Evolutionary conservation across 1,140 invertebrate genomes (phyloP).

Genomic region (Pachyrhynchus sulphureomaculatus): DNA sequence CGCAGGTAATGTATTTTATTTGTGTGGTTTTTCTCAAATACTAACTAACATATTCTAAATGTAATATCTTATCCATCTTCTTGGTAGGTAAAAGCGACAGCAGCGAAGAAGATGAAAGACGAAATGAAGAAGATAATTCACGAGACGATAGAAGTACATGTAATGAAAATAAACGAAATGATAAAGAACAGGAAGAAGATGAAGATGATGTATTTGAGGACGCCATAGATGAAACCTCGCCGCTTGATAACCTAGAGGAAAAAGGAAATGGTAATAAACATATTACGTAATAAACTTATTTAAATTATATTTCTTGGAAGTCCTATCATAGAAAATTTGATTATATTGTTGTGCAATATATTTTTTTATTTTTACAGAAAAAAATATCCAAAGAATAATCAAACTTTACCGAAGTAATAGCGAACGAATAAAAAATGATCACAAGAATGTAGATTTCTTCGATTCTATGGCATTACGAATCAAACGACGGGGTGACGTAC

Average conservation of each 20-base stretch:
- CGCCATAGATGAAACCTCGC: constrained; percentile 20
- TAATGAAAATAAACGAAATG: neutral
- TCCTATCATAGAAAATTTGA: too few species aligned
- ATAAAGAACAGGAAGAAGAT: constrained; percentile 1
- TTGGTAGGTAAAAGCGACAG: constrained; percentile 12
- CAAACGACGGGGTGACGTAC: constrained; percentile 61
- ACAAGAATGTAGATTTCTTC: constrained; percentile 56
- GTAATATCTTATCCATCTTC: too few species aligned
- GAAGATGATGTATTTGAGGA: constrained; percentile 34
- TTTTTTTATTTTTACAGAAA: neutral
- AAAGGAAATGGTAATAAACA: neutral
- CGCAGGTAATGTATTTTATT: constrained; percentile 15
- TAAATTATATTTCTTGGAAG: too few species aligned
- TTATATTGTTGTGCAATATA: neutral
- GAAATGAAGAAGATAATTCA: neutral
- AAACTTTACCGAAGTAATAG: constrained; percentile 56
- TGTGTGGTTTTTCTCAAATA: too few species aligned
- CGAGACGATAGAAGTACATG: neutral
- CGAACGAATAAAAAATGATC: constrained; percentile 50
- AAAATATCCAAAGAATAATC: constrained; percentile 37
- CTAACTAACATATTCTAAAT: too few species aligned
- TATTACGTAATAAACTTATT: too few species aligned
- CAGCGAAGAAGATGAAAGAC: constrained; percentile 14
- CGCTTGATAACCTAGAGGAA: neutral
- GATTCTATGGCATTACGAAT: constrained; percentile 77